Conservation (phyloP, 2,888 invertebrate species). For the Pasiphila rectangulata region DNA sequence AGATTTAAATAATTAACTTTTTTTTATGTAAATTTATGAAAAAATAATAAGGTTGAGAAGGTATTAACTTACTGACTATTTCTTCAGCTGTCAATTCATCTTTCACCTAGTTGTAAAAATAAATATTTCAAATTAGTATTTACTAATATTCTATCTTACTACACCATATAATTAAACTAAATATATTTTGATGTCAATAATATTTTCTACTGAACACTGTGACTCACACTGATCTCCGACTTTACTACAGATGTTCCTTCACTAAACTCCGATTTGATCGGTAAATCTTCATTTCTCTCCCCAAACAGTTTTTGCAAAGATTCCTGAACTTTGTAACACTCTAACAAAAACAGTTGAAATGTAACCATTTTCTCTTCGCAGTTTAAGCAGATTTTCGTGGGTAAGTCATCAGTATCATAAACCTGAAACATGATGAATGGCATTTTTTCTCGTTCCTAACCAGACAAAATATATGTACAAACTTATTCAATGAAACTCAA, state of each 20-base stretch:
- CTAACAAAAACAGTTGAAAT: constrained; percentile 67
- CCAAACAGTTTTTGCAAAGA: constrained; percentile 50
- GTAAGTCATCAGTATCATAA: constrained; percentile 59
- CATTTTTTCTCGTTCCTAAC: too few species aligned
- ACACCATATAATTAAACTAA: too few species aligned
- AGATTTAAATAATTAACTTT: not conserved
- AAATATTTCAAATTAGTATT: constrained; percentile 12
- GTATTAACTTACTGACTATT: constrained; percentile 56
- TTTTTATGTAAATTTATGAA: not conserved
- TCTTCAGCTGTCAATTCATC: constrained; percentile 64
- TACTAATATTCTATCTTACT: too few species aligned
- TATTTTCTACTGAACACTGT: too few species aligned
- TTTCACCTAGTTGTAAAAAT: constrained; percentile 57
- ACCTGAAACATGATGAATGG: constrained; percentile 46
- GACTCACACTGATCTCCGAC: constrained; percentile 55
- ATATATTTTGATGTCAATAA: too few species aligned
- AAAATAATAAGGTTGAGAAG: too few species aligned
- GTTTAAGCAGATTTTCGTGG: constrained; percentile 65
- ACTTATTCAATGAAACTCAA: too few species aligned
- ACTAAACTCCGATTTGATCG: constrained; percentile 47
- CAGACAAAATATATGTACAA: too few species aligned
- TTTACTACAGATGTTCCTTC: constrained; percentile 46
- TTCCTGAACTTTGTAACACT: constrained; percentile 69
- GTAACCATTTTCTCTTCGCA: constrained; percentile 75
- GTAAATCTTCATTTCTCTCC: constrained; percentile 36